Percentiles rank a stretch among this genome's conserved stretches.
phyloP scores from a whole-genome alignment of 2,888 invertebrate genomes.

The Stramonita haemastoma region DNA sequence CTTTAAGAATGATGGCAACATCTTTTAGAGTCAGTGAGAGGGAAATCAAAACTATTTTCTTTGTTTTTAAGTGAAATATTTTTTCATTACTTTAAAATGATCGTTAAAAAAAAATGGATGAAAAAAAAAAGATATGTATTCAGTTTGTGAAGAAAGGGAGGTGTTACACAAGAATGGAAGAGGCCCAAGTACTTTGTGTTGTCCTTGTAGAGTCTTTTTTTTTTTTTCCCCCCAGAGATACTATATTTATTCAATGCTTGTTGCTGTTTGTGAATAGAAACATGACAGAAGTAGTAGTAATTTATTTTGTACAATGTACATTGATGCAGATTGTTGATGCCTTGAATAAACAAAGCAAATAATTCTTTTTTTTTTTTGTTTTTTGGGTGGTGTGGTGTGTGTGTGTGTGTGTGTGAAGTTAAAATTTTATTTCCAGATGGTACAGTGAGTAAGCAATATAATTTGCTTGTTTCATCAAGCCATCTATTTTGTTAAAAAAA shows the following conservation, averaged over 20 bases:
- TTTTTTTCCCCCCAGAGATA: background rate
- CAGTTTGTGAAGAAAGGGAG: too few species aligned
- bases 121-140: background rate
- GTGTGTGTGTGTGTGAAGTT: background rate
- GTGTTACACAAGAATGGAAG: too few species aligned
- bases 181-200: slow-evolving; percentile 6
- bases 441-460: too few species aligned
- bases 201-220: background rate
- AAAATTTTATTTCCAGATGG: too few species aligned
- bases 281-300: background rate
- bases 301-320: slow-evolving; percentile 24
- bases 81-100: too few species aligned
- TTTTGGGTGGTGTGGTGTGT: background rate
- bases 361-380: background rate
- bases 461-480: too few species aligned
- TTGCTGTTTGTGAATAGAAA: slow-evolving; percentile 1
- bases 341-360: slow-evolving; percentile 15
- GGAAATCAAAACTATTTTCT: too few species aligned
- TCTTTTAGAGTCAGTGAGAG: too few species aligned
- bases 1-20: too few species aligned
- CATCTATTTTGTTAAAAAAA: too few species aligned
- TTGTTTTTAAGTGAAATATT: too few species aligned
- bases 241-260: background rate
- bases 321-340: background rate
- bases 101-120: background rate